Evolutionary conservation across 2,113 vertebrate species (phyloP).

Genomic region (Hypanus sabinus): DNA sequence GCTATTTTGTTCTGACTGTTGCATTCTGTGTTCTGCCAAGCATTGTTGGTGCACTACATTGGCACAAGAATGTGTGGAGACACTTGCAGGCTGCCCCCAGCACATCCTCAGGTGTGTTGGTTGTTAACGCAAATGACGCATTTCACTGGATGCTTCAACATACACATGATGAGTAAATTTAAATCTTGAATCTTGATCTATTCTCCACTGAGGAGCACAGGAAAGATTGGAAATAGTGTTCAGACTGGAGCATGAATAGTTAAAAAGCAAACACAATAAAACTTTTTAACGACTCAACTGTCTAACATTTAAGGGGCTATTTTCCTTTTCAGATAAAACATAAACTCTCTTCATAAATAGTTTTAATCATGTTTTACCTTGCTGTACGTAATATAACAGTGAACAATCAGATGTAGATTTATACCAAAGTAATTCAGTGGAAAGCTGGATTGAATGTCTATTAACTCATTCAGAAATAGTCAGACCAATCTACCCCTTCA

Average conservation of each 20-base stretch:
- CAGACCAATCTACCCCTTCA: neutral
- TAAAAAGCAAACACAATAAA: neutral
- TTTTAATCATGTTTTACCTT: neutral
- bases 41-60: too few relatives aligned
- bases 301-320: neutral
- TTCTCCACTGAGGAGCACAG: too few relatives aligned
- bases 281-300: neutral
- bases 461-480: conserved; percentile 12
- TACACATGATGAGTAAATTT: too few relatives aligned
- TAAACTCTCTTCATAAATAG: neutral
- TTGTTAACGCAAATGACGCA: too few relatives aligned
- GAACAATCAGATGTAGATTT: neutral
- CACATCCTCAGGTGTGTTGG: too few relatives aligned
- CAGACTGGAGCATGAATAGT: neutral
- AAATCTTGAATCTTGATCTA: too few relatives aligned
- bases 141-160: too few relatives aligned
- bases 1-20: too few relatives aligned
- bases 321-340: neutral
- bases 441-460: neutral
- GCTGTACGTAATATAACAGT: neutral
- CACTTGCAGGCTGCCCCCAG: too few relatives aligned
- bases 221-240: neutral
- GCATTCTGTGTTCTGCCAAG: too few relatives aligned
- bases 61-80: too few relatives aligned
- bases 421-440: neutral